These are phyloP conservation scores for Halesus radiatus DNA, from an alignment of 1,140 invertebrate genomes.

Conservation along the genomic window DNA sequence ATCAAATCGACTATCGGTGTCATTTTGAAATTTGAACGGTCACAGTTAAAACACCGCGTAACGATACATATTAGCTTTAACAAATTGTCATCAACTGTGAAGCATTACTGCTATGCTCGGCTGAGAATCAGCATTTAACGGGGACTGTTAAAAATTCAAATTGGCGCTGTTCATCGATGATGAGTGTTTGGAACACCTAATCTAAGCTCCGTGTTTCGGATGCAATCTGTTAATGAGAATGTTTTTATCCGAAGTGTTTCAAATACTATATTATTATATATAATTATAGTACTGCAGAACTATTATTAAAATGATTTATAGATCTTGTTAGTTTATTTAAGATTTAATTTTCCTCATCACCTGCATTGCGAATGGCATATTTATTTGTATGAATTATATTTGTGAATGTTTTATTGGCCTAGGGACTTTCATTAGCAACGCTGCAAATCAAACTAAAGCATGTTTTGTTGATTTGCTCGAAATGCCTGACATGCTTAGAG, in stretches of 20 bases:
- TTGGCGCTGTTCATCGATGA: not conserved
- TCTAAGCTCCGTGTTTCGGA: not conserved
- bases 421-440: conserved; percentile 5
- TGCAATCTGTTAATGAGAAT: not conserved
- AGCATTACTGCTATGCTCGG: too few species aligned
- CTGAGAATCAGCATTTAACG: too few species aligned
- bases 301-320: not conserved
- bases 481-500: not conserved
- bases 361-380: not conserved
- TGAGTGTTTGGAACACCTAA: not conserved
- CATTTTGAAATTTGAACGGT: too few species aligned
- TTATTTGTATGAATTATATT: not conserved
- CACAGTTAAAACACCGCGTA: too few species aligned
- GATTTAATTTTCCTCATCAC: not conserved
- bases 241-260: too few species aligned
- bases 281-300: not conserved
- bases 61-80: too few species aligned
- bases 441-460: not conserved
- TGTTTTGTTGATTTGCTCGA: not conserved
- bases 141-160: not conserved
- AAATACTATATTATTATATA: too few species aligned
- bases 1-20: too few species aligned
- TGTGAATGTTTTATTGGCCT: conserved; percentile 23
- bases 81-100: too few species aligned
- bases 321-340: not conserved